Conservation (phyloP, 2,797 vertebrate genomes). For the Danio kyathit region DNA sequence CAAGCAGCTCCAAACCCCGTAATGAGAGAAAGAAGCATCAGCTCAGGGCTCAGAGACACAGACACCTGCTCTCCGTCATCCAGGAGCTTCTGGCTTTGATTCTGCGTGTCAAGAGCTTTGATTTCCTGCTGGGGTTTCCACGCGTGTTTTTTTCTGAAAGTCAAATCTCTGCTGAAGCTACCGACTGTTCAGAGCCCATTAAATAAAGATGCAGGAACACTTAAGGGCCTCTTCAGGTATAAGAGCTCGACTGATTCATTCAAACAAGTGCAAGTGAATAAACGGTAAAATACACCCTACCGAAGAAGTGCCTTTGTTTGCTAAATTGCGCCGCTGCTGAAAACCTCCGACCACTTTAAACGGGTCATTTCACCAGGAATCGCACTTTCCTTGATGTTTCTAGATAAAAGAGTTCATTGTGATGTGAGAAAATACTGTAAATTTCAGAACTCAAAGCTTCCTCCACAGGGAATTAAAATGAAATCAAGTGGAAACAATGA, state of each 20-base stretch:
- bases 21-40: conserved; percentile 28
- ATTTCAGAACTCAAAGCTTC: conserved; percentile 1
- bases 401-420: conserved; percentile 18
- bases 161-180: conserved; percentile 25
- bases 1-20: conserved; percentile 15
- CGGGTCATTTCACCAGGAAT: neutral
- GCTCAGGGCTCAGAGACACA: conserved; percentile 27
- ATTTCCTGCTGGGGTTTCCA: conserved; percentile 10
- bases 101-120: conserved; percentile 2
- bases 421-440: neutral
- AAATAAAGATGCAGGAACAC: conserved; percentile 26
- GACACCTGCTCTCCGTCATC: conserved; percentile 27
- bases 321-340: neutral
- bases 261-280: neutral
- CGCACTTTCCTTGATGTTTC: neutral
- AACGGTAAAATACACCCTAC: neutral
- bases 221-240: conserved; percentile 9
- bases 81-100: conserved; percentile 17
- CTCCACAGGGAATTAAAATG: neutral
- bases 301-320: conserved; percentile 9
- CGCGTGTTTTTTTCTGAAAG: neutral
- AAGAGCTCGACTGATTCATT: conserved; percentile 18
- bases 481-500: neutral
- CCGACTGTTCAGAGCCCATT: conserved; percentile 24
- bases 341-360: neutral